Evolutionary conservation across 2,888 invertebrate genomes (phyloP), one percentile per base, ranked within the genome.

Genomic region (Phaonia tiefii): DNA sequence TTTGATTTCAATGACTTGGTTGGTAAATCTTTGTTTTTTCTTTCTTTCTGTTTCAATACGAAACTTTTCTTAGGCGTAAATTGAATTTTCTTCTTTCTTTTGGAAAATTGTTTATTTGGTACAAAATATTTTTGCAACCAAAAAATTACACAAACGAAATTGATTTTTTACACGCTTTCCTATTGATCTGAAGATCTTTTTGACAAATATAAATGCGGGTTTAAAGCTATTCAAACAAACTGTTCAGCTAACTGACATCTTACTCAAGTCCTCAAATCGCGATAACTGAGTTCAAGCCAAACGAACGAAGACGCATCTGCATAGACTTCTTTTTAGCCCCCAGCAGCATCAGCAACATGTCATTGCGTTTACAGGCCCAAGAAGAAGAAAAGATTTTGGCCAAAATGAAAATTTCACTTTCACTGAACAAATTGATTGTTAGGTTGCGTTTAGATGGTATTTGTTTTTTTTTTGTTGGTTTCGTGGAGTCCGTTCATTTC

Each of bases 401-500:
- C 15, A 58, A 74, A 58, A 65, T 25, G 20, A 58, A 74, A 58
- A 65, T 25, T 75, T 79, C 65, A 81, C 81, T 81, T 81, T 81
- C 79, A 81, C 78, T 75, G 71, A 51, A 46, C 69, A 25, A 58
- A 58, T 72, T 71, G 51, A 72, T 63, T 54, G 20, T 42, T 42
- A 22, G 31, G 17, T n/a, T 26, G 8, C 8, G 31, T 31, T 49
- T 15, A 44, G 69, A 73, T 66, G 31, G 25, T 67, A 56, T 20
- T 49, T 69, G 51, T 49, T 58, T 20, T 51, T 63, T 72, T 72
- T 72, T 22, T 46, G 10, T 65, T 65, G 15, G n/a, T n/a, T n/a
- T n/a, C n/a, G n/a, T n/a, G n/a, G n/a, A n/a, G n/a, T n/a, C n/a
- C n/a, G n/a, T 5, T 65, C 39, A 63, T 67, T 74, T 69, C 11